These are phyloP conservation scores for Exaiptasia diaphana DNA, from an alignment of 64 coral and sea anemone genomes.

Conservation along the genomic window DNA sequence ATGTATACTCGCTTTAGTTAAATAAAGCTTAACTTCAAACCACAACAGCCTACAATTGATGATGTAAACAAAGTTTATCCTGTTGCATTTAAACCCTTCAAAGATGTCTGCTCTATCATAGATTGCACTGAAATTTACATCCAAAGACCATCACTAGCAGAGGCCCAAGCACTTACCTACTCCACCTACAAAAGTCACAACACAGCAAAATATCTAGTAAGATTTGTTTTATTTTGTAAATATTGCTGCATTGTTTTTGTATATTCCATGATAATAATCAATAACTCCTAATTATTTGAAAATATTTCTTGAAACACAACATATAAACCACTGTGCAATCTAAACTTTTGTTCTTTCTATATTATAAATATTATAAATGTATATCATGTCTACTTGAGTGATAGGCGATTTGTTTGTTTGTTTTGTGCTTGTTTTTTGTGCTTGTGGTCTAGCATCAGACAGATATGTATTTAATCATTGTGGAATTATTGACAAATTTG, in stretches of 20 bases:
- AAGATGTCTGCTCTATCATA: conserved; percentile 23
- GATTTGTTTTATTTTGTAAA: background rate
- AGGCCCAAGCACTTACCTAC: conserved; percentile 45
- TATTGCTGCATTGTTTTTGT: background rate
- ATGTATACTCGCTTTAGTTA: background rate
- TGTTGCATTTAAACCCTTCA: conserved; percentile 45
- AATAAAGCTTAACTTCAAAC: background rate
- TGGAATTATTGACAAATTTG: conserved; percentile 57
- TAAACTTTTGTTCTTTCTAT: no score
- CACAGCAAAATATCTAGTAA: conserved; percentile 64
- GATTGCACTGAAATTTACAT: conserved; percentile 55
- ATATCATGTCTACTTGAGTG: no score
- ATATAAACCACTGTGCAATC: no score
- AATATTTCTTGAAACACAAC: no score
- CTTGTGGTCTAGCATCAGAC: conserved; percentile 53
- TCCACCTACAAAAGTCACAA: conserved; percentile 71
- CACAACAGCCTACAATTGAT: background rate
- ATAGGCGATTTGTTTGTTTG: no score
- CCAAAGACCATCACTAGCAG: conserved; percentile 44
- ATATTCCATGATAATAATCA: background rate
- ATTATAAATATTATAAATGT: no score
- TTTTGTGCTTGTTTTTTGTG: conserved; percentile 49
- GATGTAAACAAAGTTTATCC: conserved; percentile 24
- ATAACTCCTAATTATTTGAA: background rate
- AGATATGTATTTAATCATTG: conserved; percentile 44